Base-by-base conservation (phyloP, 2,113 vertebrate genomes). In the Aphyosemion australe region DNA sequence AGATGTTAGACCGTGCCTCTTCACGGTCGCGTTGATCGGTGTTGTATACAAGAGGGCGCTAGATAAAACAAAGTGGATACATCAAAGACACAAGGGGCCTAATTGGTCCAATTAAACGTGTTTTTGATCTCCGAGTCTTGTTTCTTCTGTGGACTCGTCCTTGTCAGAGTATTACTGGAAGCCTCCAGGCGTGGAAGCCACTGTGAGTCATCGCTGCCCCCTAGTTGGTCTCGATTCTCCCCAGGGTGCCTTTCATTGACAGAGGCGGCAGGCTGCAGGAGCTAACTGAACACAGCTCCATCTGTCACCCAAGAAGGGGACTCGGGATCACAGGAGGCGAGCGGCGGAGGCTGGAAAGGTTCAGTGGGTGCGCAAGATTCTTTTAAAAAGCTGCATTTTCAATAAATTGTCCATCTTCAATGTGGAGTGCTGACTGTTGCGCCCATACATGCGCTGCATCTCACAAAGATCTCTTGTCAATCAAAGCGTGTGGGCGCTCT, bases 181-280 rank as follows among this genome's bases (percentile, higher is more conserved):
- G 80, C 75, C 84, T 83, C 84, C 46, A 59, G 76, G 83, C 62
- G 26, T 66, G 69, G 73, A 77, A 84, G 80, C 74, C 67, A n/a
- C 65, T 54, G 53, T 88, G 82, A 87, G 68, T 89, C 85, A 88
- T 46, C 42, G 34, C 69, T 78, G 69, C 64, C 78, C 71, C 72
- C 64, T 46, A 32, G 66, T 73, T 71, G 72, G 73, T 78, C 78
- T 83, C 73, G 76, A 41, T 73, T 83, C 79, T 85, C 74, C 69
- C 74, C 69, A 2, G 86, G 82, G 69, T 61, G 84, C 59, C 69
- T 75, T 84, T 78, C 80, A 85, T 78, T 77, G 79, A 82, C 82
- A 82, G 78, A 72, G 61, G 69, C 78, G 65, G 69, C 47, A 51
- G 61, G 82, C 74, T 77, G 51, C 65, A 47, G 68, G 63, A 76